Base-by-base conservation (phyloP, 2,888 invertebrate species). In the Cacoxenus indagator region DNA sequence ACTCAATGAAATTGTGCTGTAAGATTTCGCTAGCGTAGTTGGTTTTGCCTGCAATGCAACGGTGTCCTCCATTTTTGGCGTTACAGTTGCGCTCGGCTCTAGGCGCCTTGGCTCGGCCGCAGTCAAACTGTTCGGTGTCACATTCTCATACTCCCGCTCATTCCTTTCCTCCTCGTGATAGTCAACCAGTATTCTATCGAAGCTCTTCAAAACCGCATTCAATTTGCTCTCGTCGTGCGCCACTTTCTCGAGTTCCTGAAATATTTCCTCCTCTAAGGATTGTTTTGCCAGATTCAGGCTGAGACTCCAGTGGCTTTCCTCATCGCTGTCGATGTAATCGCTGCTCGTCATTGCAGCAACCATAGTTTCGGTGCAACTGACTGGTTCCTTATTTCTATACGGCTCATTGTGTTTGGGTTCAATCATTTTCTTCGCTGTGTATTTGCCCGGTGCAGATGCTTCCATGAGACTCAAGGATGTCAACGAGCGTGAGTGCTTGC, bases 1-100 rank as follows among this genome's bases (percentile, higher is more conserved):
- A 64, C 92, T 91, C 19, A 55, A 77, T 83, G 92, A 93, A 71
- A 92, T 90, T 0, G 92, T 92, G 75, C 93, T 93, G 83, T 92
- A 92, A 0, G 93, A 92, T 84, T 93, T 93, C 78, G 92, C 91
- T 75, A 93, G 86, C 85, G 75, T 73, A 37, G 14, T 2, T 2
- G 37, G 14, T 14, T 37, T 37, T 37, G 5, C 14, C 37, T 4
- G n/a, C n/a, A n/a, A n/a, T n/a, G n/a, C n/a, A n/a, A n/a, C n/a
- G n/a, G n/a, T n/a, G n/a, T n/a, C n/a, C n/a, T n/a, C n/a, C n/a
- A n/a, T n/a, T n/a, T n/a, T n/a, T n/a, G n/a, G n/a, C n/a, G n/a
- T n/a, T n/a, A n/a, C n/a, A n/a, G n/a, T n/a, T n/a, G n/a, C n/a
- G n/a, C n/a, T n/a, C n/a, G n/a, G n/a, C n/a, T n/a, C n/a, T n/a